These are phyloP conservation scores for Tetramorium alpestre DNA, from an alignment of 1,140 invertebrate genomes.

Conservation along the genomic window DNA sequence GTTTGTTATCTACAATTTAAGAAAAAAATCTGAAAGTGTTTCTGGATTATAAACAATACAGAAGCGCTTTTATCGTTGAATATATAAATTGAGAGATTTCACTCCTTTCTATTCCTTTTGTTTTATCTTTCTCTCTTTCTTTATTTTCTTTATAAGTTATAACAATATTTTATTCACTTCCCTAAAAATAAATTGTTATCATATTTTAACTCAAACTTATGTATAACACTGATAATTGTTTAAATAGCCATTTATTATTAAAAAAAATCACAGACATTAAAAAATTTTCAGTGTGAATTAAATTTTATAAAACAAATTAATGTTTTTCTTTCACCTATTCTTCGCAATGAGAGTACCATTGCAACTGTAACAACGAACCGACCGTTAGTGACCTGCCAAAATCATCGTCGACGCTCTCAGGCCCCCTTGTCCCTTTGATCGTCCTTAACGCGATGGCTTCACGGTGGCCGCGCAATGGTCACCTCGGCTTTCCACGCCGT, in stretches of 20 bases:
- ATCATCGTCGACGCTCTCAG: neutral
- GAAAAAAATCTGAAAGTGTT: neutral
- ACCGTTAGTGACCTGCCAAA: slow-evolving; percentile 48
- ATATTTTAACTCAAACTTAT: neutral
- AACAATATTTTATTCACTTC: neutral
- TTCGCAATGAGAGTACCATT: neutral
- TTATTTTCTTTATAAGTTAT: neutral
- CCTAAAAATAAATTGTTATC: neutral
- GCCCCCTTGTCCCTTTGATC: slow-evolving; percentile 58
- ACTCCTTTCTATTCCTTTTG: neutral
- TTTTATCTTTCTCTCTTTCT: neutral
- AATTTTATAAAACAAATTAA: neutral
- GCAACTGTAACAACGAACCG: neutral
- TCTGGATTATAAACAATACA: neutral
- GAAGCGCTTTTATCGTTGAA: neutral
- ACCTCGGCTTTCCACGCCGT: slow-evolving; percentile 39
- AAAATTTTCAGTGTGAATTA: neutral
- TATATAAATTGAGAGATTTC: neutral
- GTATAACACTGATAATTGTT: neutral
- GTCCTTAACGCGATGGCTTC: slow-evolving; percentile 69
- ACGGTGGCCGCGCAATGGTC: slow-evolving; percentile 62
- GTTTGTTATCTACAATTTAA: neutral
- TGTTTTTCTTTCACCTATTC: neutral
- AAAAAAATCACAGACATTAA: neutral
- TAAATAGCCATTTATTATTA: neutral